Conservation (phyloP, 2,113 vertebrate species). For the Euleptes europaea region DNA sequence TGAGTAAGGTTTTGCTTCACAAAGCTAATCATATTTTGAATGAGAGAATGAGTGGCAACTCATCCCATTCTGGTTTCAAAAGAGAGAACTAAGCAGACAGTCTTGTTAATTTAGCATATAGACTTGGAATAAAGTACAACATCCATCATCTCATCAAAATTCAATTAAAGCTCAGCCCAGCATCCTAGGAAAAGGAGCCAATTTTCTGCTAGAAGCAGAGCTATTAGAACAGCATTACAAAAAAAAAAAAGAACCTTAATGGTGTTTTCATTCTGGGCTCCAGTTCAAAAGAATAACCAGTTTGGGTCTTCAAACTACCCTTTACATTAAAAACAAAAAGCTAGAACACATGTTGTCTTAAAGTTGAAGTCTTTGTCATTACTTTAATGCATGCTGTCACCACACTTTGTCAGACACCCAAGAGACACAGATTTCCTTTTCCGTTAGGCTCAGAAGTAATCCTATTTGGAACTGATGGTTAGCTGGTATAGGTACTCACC, state of each 20-base stretch:
- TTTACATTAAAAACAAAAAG: conserved; percentile 59
- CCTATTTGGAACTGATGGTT: background rate
- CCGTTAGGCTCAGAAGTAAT: conserved; percentile 27
- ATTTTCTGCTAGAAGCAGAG: conserved; percentile 68
- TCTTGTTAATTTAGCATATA: conserved; percentile 84
- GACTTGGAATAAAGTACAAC: conserved; percentile 76
- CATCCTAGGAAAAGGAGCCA: conserved; percentile 74
- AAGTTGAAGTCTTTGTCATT: conserved; percentile 31
- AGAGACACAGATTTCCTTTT: conserved; percentile 16
- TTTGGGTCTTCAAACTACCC: conserved; percentile 62
- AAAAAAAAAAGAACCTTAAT: conserved; percentile 67
- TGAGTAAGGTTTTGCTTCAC: conserved; percentile 52
- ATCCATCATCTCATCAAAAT: conserved; percentile 81
- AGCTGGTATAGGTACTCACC: conserved; percentile 8
- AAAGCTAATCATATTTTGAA: conserved; percentile 56
- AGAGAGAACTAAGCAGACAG: conserved; percentile 77
- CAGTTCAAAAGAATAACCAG: conserved; percentile 66
- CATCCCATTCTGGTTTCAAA: conserved; percentile 65
- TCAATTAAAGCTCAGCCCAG: conserved; percentile 78
- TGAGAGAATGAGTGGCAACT: conserved; percentile 75
- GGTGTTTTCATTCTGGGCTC: conserved; percentile 73
- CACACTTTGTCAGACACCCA: background rate
- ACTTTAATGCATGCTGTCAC: conserved; percentile 57
- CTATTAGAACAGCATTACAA: conserved; percentile 68
- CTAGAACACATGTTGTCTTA: conserved; percentile 46